These are phyloP conservation scores for Dromaius novaehollandiae DNA, from an alignment of 2,113 vertebrate species.

Conservation along the genomic window DNA sequence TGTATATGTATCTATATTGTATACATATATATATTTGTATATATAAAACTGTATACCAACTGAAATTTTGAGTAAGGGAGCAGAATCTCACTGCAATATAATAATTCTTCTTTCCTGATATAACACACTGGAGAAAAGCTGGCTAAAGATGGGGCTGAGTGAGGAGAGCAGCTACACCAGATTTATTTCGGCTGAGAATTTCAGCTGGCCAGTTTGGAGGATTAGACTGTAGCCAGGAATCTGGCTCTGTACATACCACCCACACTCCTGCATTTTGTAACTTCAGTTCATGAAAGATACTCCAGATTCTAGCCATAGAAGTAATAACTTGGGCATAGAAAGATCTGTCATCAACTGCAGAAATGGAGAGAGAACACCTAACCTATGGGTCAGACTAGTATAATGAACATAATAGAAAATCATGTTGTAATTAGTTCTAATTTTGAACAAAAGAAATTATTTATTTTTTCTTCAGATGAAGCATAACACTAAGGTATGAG, in stretches of 20 bases:
- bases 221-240: neutral
- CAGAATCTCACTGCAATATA: neutral
- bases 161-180: neutral
- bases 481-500: constrained; percentile 55
- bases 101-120: neutral
- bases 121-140: neutral
- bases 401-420: neutral
- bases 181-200: neutral
- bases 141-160: accelerated
- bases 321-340: neutral
- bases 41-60: neutral
- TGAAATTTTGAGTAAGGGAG: neutral
- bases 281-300: neutral
- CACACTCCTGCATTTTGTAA: too few relatives aligned
- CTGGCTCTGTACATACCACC: neutral
- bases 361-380: neutral
- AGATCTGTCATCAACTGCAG: neutral
- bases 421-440: constrained; percentile 26
- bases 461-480: constrained; percentile 57
- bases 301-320: neutral
- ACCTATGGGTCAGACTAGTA: neutral
- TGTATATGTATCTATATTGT: neutral
- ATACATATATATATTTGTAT: neutral
- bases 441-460: constrained; percentile 72
- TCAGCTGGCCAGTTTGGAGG: neutral